phyloP scores from a whole-genome alignment of 2,113 vertebrate species.

The Lucifuga dentata region DNA sequence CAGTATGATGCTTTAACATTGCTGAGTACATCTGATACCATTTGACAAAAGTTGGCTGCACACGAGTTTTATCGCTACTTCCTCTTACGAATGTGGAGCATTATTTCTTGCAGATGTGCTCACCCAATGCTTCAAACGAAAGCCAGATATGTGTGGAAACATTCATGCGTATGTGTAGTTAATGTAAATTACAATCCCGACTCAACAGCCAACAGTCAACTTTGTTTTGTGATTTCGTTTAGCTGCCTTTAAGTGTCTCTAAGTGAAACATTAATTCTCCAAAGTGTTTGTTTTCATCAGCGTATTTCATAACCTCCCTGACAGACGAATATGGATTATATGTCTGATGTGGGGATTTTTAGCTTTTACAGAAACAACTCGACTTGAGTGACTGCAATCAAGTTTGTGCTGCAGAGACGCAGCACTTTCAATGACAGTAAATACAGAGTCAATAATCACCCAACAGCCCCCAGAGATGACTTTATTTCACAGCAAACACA shows the following conservation, averaged over 20 bases:
- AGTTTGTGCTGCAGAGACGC: slow-evolving; percentile 10
- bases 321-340: slow-evolving; percentile 20
- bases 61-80: too few relatives aligned
- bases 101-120: too few relatives aligned
- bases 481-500: slow-evolving; percentile 16
- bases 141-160: too few relatives aligned
- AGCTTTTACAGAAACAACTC: slow-evolving; percentile 6
- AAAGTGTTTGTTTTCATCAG: neutral
- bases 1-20: too few relatives aligned
- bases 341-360: slow-evolving; percentile 29
- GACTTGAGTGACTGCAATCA: slow-evolving; percentile 10
- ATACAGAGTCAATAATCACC: slow-evolving; percentile 38
- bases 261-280: neutral
- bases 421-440: neutral
- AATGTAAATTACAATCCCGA: too few relatives aligned
- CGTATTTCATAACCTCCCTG: neutral
- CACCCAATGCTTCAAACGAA: too few relatives aligned
- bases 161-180: too few relatives aligned
- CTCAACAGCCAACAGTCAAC: too few relatives aligned
- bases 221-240: too few relatives aligned
- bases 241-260: neutral
- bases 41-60: too few relatives aligned
- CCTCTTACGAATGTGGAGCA: too few relatives aligned
- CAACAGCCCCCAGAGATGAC: neutral
- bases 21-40: too few relatives aligned